These are phyloP conservation scores for Marronus borbonicus DNA, from an alignment of 2,888 invertebrate species.

Conservation along the genomic window DNA sequence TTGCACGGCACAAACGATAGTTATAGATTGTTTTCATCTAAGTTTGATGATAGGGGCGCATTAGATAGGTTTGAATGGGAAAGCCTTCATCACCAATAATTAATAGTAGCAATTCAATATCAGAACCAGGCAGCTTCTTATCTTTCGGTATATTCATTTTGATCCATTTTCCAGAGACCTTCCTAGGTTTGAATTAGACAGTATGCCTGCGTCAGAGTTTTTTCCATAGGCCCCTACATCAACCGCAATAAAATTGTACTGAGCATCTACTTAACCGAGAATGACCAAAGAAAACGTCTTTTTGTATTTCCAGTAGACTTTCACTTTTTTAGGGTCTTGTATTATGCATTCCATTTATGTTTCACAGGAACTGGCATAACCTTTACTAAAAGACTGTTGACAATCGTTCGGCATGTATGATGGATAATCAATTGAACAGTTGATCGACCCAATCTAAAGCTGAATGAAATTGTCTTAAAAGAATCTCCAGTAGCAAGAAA, in stretches of 20 bases:
- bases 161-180: constrained; percentile 2
- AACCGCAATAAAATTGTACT: neutral
- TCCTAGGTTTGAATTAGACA: constrained; percentile 40
- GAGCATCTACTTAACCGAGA: constrained; percentile 56
- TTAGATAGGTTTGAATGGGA: neutral
- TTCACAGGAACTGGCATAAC: neutral
- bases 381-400: constrained; percentile 47
- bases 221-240: constrained; percentile 17
- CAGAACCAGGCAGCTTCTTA: neutral
- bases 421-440: constrained; percentile 56
- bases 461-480: constrained; percentile 56
- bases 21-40: constrained; percentile 2
- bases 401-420: constrained; percentile 54
- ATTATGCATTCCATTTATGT: constrained; percentile 56
- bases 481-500: constrained; percentile 58
- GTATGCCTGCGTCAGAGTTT: constrained; percentile 43
- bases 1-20: constrained; percentile 37
- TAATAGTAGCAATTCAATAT: neutral
- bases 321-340: constrained; percentile 56
- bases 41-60: constrained; percentile 13
- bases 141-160: neutral
- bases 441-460: constrained; percentile 56
- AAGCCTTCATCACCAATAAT: neutral
- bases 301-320: constrained; percentile 58
- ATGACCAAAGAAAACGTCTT: constrained; percentile 57